Percentiles rank a stretch among this genome's conserved stretches.
Evolutionary conservation across 2,113 vertebrate genomes (phyloP).

Genomic region (Malurus melanocephalus): DNA sequence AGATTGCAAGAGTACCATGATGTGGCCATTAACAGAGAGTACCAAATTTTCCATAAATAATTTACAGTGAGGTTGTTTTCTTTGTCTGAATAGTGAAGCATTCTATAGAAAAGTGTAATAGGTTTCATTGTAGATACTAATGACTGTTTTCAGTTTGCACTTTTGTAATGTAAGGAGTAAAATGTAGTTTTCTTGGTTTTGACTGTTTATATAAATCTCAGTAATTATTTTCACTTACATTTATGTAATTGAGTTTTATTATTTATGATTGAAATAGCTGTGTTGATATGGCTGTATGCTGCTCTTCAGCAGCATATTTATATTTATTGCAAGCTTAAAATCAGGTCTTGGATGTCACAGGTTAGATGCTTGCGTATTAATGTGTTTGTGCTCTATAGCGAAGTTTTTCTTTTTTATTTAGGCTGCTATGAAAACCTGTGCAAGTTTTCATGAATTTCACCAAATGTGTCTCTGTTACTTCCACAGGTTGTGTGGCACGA

Average conservation of each 20-base stretch:
- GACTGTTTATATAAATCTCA: background rate
- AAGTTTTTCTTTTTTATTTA: background rate
- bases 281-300: background rate
- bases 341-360: background rate
- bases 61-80: background rate
- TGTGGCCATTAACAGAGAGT: background rate
- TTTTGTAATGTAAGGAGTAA: background rate
- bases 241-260: background rate
- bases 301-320: background rate
- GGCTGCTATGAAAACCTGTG: background rate
- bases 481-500: constrained; percentile 85
- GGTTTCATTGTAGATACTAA: background rate
- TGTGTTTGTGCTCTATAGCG: background rate
- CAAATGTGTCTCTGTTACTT: background rate
- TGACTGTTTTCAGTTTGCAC: background rate
- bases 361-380: background rate
- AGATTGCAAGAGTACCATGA: background rate
- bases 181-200: background rate
- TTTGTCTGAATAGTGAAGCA: background rate
- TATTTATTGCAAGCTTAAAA: background rate
- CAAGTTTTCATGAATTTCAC: background rate
- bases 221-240: background rate
- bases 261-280: background rate
- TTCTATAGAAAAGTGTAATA: background rate
- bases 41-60: background rate